Evolutionary conservation across 1,140 invertebrate species (phyloP).

Genomic region (Camponotus vicinus): DNA sequence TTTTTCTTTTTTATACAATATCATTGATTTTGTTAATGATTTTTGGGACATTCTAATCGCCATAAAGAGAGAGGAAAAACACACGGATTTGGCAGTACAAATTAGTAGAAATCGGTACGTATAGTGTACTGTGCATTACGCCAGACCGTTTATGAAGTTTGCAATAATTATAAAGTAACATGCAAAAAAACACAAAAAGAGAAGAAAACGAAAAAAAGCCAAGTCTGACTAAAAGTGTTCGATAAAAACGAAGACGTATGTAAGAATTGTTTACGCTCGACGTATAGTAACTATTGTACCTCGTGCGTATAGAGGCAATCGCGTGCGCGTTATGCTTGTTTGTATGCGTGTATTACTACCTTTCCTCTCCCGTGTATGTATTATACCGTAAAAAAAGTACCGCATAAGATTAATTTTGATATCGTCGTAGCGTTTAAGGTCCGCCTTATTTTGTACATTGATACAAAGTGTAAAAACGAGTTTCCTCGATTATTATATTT

Average conservation of each 20-base stretch:
- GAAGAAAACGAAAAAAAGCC: conserved; percentile 29
- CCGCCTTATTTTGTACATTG: conserved; percentile 80
- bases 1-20: conserved; percentile 9
- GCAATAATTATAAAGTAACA: conserved; percentile 19
- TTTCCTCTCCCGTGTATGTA: conserved; percentile 67
- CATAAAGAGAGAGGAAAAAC: conserved; percentile 39
- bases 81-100: conserved; percentile 74
- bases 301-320: conserved; percentile 57
- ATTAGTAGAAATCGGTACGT: conserved; percentile 62
- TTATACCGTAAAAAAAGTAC: conserved; percentile 73
- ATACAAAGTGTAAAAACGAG: conserved; percentile 79
- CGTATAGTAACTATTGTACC: conserved; percentile 59
- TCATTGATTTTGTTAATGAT: background rate
- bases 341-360: conserved; percentile 67
- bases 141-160: conserved; percentile 47
- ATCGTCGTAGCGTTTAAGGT: conserved; percentile 71
- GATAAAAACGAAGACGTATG: conserved; percentile 52
- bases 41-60: conserved; percentile 28
- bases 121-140: conserved; percentile 45
- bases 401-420: conserved; percentile 75
- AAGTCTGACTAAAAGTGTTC: conserved; percentile 62
- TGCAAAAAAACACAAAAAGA: conserved; percentile 11
- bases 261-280: conserved; percentile 50
- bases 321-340: conserved; percentile 60
- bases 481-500: conserved; percentile 66